Base-by-base conservation (phyloP, 92 coral and sea anemone species). In the Isaurus tuberculatus region DNA sequence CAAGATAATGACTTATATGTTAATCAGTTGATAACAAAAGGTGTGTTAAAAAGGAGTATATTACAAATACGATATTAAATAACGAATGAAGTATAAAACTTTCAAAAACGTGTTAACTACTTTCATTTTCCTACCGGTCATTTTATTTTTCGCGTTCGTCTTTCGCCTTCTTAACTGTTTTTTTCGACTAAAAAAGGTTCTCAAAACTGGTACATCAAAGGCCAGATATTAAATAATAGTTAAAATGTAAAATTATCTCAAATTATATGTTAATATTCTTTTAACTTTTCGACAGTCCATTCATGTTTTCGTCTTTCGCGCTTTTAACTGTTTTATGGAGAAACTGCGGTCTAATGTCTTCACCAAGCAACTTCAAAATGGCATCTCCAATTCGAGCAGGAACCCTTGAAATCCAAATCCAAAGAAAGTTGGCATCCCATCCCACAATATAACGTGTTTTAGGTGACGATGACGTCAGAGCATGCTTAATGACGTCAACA, bases 391-490 rank as follows among this genome's bases (percentile, higher is more conserved):
- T 74, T 17, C 74, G 30, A 13, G 98, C 86, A 19, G 99, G 98
- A 72, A 96, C 40, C 84, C 98, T 79, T 65, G 99, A 86, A 65
- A 96, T 70, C 99, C 98, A 96, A 29, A 94, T 60, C 99, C 99
- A 96, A 73, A 96, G 55, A 15, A 90, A 75, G 10, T 90, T 79
- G 4, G 94, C 94, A 61, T 96, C 99, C 94, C 96, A 92, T 60
- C 99, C 99, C 43, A 96, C 86, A 79, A 92, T 91, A 63, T 96
- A 96, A 64, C 96, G 95, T 16, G 88, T 17, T 80, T 87, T 89
- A 3, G 99, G 99, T 49, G 83, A 70, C 28, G 79, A 65, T 83
- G 98, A 94, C 84, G 94, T 90, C 92, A 96, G 86, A 9, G 98
- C 90, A 72, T 96, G 93, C 13, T 77, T 70, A 33, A 96, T 92